Percentiles rank a stretch among this genome's conserved stretches.
phyloP scores from a whole-genome alignment of 2,113 vertebrate species.

The Solenodon paradoxus region DNA sequence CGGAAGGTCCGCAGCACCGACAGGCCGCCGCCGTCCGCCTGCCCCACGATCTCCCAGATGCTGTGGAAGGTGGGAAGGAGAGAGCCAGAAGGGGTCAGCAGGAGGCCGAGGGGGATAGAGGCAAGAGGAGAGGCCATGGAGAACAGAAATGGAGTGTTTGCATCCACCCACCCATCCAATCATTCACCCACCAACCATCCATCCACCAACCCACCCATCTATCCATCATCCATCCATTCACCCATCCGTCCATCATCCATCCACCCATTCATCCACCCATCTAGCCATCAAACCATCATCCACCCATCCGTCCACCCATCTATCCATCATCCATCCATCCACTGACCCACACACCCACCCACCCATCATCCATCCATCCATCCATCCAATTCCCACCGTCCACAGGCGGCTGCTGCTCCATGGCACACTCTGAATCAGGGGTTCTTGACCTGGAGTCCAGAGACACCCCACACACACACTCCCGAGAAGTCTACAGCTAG shows the following conservation, averaged over 20 bases:
- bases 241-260: too few relatives aligned
- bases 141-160: background rate
- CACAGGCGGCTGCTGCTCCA: fast-evolving
- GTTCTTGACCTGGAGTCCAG: background rate
- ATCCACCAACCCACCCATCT: too few relatives aligned
- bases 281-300: background rate
- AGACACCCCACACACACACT: background rate
- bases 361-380: background rate
- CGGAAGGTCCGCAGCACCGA: conserved; percentile 96
- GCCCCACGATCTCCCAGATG: conserved; percentile 96
- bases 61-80: conserved; percentile 74
- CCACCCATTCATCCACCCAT: background rate
- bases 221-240: background rate
- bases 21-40: conserved; percentile 93
- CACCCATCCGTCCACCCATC: background rate
- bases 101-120: background rate
- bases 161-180: background rate
- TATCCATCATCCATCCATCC: too few relatives aligned
- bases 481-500: background rate
- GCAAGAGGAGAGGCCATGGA: background rate
- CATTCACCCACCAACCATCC: too few relatives aligned
- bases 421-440: background rate
- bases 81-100: background rate
- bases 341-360: too few relatives aligned
- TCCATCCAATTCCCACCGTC: fast-evolving